A percentile compares a stretch with the other conserved stretches of the same genome.
Conservation (phyloP, 2,888 invertebrate genomes). For the Carpatolechia fugitivella region DNA sequence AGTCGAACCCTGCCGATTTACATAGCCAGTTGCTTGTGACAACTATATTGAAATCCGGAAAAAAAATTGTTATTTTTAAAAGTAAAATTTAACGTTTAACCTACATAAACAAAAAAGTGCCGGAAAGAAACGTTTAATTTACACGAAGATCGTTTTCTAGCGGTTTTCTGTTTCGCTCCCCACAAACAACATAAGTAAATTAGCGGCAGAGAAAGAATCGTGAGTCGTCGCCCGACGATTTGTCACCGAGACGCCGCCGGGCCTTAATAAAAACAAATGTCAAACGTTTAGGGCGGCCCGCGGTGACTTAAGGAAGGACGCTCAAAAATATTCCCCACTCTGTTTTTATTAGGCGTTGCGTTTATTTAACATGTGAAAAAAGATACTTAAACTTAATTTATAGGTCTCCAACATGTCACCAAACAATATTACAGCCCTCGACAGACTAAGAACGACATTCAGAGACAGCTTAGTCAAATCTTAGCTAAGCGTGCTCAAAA, state of each 20-base stretch:
- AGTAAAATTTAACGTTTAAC: too few relatives aligned
- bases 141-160: background rate
- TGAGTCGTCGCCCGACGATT: background rate
- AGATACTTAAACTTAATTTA: too few relatives aligned
- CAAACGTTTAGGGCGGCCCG: slow-evolving; percentile 15
- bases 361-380: background rate
- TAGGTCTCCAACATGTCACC: too few relatives aligned
- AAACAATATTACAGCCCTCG: too few relatives aligned
- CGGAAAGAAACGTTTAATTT: background rate
- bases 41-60: too few relatives aligned
- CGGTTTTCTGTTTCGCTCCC: background rate
- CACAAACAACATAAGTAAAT: slow-evolving; percentile 15
- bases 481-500: too few relatives aligned
- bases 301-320: background rate
- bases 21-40: too few relatives aligned
- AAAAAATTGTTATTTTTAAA: too few relatives aligned
- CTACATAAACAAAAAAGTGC: background rate
- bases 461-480: too few relatives aligned
- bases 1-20: too few relatives aligned
- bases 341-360: slow-evolving; percentile 2
- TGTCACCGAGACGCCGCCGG: background rate
- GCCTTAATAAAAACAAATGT: slow-evolving; percentile 21
- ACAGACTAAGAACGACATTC: too few relatives aligned
- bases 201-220: slow-evolving; percentile 5
- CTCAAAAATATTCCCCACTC: slow-evolving; percentile 5